Evolutionary conservation across 2,113 vertebrate genomes (phyloP).

Genomic region (Peromyscus polionotus): DNA sequence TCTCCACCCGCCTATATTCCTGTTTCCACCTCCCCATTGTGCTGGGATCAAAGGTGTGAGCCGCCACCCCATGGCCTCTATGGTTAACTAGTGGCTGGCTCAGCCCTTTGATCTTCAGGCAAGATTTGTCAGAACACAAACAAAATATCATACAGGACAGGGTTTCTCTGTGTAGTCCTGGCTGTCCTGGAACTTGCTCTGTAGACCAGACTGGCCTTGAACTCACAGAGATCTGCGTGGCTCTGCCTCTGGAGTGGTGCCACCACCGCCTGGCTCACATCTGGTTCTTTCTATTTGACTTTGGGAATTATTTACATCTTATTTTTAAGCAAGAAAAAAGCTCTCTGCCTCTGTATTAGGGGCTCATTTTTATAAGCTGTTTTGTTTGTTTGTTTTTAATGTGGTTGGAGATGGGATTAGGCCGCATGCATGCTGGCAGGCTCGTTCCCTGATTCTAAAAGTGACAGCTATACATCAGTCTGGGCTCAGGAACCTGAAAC

Average conservation of each 20-base stretch:
- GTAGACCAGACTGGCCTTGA: neutral
- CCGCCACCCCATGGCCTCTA: no score
- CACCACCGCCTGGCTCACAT: neutral
- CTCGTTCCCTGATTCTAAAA: neutral
- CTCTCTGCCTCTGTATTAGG: neutral
- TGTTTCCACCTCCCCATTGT: no score
- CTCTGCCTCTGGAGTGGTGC: neutral
- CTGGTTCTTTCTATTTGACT: neutral
- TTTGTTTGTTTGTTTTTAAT: neutral
- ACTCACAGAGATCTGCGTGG: neutral
- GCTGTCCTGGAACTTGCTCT: neutral
- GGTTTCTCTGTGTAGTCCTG: neutral
- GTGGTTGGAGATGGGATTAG: neutral
- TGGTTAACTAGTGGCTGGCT: no score
- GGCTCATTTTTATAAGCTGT: conserved; percentile 10
- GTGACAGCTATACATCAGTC: rapidly evolving
- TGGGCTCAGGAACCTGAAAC: rapidly evolving
- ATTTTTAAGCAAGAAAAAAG: neutral
- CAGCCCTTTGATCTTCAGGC: no score
- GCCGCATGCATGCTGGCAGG: no score
- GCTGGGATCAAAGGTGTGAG: no score
- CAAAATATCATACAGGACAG: neutral
- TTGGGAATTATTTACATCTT: neutral
- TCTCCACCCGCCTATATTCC: no score
- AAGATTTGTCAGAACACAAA: no score